A percentile compares a stretch with the other conserved stretches of the same genome.
These are phyloP conservation scores for Acrocephalus arundinaceus DNA, from an alignment of 2,113 vertebrate species.

Conservation along the genomic window DNA sequence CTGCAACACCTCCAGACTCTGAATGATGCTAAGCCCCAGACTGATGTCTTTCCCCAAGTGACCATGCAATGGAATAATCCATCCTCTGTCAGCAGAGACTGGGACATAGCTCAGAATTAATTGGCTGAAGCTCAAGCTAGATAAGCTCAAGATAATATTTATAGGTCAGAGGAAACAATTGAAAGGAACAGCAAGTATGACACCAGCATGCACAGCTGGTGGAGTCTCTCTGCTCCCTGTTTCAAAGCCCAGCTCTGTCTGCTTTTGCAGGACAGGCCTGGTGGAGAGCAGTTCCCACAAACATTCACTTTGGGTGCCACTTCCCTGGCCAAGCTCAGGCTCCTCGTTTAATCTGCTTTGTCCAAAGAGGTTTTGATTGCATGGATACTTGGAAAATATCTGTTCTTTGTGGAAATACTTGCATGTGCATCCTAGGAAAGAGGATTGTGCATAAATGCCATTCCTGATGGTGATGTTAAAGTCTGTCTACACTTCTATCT, in stretches of 20 bases:
- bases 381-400: not conserved
- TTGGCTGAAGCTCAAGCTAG: conserved; percentile 31
- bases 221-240: not conserved
- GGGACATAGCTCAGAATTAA: not conserved
- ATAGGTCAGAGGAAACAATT: conserved; percentile 39
- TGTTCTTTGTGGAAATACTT: not conserved
- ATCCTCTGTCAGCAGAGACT: not conserved
- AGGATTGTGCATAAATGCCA: not conserved
- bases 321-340: not conserved
- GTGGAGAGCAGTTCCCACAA: not conserved
- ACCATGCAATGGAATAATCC: not conserved
- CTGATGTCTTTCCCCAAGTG: not conserved
- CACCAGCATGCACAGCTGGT: not conserved
- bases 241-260: not conserved
- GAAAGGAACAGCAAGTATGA: not conserved
- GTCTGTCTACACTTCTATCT: not conserved
- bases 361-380: not conserved
- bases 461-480: not conserved
- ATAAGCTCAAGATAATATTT: conserved; percentile 40
- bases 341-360: not conserved
- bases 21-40: not conserved
- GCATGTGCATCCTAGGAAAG: not conserved
- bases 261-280: not conserved
- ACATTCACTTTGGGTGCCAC: not conserved
- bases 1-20: not conserved